Percentiles rank a stretch among this genome's conserved stretches.
phyloP scores from a whole-genome alignment of 2,797 vertebrate species.

The Balearica regulorum region DNA sequence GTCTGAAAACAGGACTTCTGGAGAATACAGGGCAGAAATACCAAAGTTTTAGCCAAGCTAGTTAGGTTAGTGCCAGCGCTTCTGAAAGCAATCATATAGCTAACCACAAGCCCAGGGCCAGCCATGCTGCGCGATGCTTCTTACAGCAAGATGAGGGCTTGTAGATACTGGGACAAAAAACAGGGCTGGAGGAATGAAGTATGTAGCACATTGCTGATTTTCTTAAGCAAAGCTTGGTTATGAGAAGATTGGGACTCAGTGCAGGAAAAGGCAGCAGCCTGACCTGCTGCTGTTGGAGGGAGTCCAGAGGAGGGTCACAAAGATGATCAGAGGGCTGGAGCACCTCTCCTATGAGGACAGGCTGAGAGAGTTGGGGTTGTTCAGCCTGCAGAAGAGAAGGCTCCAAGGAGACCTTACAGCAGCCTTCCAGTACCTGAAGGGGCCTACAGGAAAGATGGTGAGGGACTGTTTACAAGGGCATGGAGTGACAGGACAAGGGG shows the following conservation, averaged over 20 bases:
- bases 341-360: too few species aligned
- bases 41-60: background rate
- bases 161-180: background rate
- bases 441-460: too few species aligned
- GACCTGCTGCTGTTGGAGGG: background rate
- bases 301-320: too few species aligned
- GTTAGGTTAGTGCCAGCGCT: background rate
- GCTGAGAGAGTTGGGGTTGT: too few species aligned
- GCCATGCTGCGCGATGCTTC: accelerated
- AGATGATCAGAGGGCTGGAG: too few species aligned
- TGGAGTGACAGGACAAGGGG: too few species aligned
- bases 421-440: too few species aligned
- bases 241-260: background rate
- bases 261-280: background rate
- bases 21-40: background rate
- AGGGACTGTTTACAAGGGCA: too few species aligned
- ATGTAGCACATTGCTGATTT: background rate
- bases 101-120: background rate
- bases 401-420: too few species aligned
- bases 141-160: background rate
- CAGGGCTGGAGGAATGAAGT: background rate
- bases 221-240: background rate
- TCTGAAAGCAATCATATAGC: background rate
- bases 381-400: too few species aligned
- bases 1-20: background rate